Base-by-base conservation (phyloP, 2,797 vertebrate genomes). In the Gymnoscopelus braueri region DNA sequence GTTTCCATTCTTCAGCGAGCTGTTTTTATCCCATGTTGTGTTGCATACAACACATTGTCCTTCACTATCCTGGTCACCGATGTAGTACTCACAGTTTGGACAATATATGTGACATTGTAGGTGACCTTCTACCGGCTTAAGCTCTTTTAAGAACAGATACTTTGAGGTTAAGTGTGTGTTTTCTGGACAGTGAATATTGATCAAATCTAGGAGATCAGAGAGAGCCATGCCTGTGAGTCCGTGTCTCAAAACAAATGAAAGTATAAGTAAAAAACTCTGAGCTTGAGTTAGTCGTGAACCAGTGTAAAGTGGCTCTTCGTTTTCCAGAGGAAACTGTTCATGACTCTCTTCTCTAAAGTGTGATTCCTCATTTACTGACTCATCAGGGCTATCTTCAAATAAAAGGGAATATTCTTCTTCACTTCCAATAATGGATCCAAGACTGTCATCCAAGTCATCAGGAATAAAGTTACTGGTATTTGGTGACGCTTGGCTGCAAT, bases 221-320 rank as follows among this genome's bases (percentile, higher is more conserved):
- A 76, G 58, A 6, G 74, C 68, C 49, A 65, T 5, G 8, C 67
- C 52, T 35, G 73, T 75, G 2, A 75, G 67, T 70, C 5, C 1
- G 13, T 75, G 67, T 70, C 67, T 75, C 73, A 75, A 75, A 69
- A 12, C 62, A 75, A 8, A 74, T 56, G 62, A 70, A 65, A 75
- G 72, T 29, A 68, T 63, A 58, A 64, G 66, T 74, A 74, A 69
- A 68, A 74, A 74, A 74, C 60, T 68, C 72, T 74, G 72, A 63
- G 60, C 65, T 74, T 69, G 2, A 39, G 54, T 74, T 51, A 74
- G 65, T 67, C 3, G 52, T 67, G 71, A 69, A 13, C 72, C 72
- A 15, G 59, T 63, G 53, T 74, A 63, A 62, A 74, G 72, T 71
- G 67, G 58, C 51, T 71, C 68, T 3, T 65, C 63, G 12, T 72